Evolutionary conservation across 2,888 invertebrate species (phyloP), one percentile per base, ranked within the genome.

Genomic region (Luperina nickerlii): DNA sequence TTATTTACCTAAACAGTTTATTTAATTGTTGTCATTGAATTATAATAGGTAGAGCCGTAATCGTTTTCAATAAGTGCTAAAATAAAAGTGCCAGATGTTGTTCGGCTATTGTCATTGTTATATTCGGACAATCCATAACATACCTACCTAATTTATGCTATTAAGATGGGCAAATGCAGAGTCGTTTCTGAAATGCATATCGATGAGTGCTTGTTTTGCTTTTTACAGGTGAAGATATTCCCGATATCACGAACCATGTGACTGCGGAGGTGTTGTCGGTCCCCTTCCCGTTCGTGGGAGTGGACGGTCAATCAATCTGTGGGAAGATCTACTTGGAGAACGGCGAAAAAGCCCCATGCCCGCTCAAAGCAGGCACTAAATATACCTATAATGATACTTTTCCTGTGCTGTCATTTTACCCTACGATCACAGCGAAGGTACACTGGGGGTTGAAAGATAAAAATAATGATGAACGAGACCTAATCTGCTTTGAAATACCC

Each of bases 271-370:
- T 98, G 32, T 91, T 97, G 4, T 97, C 97, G 0, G 91, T 98
- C 0, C 96, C 97, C 0, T 90, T 98, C 74, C 98, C 98, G 0
- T 98, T 98, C 92, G 91, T 98, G 18, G 98, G 98, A 15, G 98
- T 98, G 24, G 98, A 98, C 92, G 98, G 98, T 20, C 96, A 95
- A 45, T 97, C 97, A 74, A 97, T 98, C 54, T 98, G 98, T 90
- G 95, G 97, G 42, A 97, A 97, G 87, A 94, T 98, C 71, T 98
- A 94, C 85, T 93, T 92, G 1, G 95, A 95, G 78, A 97, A 97
- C 81, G 98, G 98, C 0, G 96, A 95, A 75, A 97, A 97, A 90
- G 97, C 97, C 2, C 93, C 97, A 4, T 98, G 98, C 84, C 98
- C 98, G 0, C 94, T 98, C 69, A 97, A 97, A 89, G 97, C 97